Base-by-base conservation (phyloP, 2,797 vertebrate species). In the Bryconaethiops microstoma region DNA sequence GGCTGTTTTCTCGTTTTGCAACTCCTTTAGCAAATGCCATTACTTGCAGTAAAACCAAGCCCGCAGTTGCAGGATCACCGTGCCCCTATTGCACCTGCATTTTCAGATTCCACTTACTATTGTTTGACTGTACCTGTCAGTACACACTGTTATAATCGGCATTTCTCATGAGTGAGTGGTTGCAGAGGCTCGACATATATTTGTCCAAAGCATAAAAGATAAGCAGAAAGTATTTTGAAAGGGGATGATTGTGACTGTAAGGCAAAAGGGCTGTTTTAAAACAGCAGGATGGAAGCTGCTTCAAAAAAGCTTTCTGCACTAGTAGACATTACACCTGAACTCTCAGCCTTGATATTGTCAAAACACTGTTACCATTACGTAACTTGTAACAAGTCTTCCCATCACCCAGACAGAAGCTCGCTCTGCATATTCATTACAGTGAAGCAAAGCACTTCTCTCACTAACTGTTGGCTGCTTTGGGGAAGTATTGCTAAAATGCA, bases 251-350 rank as follows among this genome's bases (percentile, higher is more conserved):
- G 14, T 17, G 39, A 40, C 9, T 67, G 29, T 67, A n/a, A 39
- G 14, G 63, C 14, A 45, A 17, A n/a, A 40, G 39, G 17, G n/a
- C 19, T 45, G 23, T 48, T 69, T 69, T 39, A 14, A 23, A 69
- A 7, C 14, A 72, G 50, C 5, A 72, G 23, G 23, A 54, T 54
- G 14, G 69, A 52, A 17, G 16, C 69, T 25, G 16, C 54, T 48
- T 16, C 68, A 52, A 54, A 54, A 29, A 50, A 1, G 21, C 42
- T n/a, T 45, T 17, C 65, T 48, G 45, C 42, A 54, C 23, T 29
- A 23, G 52, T 23, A 78, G 76, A 83, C 63, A 65, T 63, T 69
- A 68, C 62, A 67, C 64, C 63, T 74, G 72, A 71, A 52, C 48
- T 48, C 23, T 71, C 21, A 52, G 45, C 25, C 68, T 71, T 52